Evolutionary conservation across 2,113 vertebrate species (phyloP), one percentile per base, ranked within the genome.

Genomic region (Clarias gariepinus): DNA sequence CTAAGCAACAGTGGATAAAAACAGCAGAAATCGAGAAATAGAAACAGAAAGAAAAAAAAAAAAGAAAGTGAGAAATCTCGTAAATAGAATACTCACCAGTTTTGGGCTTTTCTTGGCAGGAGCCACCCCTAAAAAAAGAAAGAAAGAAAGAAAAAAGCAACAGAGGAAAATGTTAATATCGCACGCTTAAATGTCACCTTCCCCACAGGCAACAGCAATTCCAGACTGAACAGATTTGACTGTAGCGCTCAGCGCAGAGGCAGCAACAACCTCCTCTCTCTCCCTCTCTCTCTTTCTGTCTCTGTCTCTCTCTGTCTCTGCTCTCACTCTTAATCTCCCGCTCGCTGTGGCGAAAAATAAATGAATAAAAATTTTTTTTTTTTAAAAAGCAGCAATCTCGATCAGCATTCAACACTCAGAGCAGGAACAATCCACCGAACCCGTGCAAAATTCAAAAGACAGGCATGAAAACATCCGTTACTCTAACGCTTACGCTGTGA

Each of bases 71-170:
- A 81, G 58, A 81, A 81, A 81, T 61, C 19, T 61, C 36, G 33
- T 25, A 25, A 61, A 81, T 81, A 92, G 88, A 93, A 91, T 93
- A 94, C 97, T 98, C 96, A 99, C 98, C 97, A 98, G 96, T 96
- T 99, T 99, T 84, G 98, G 98, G 95, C 98, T 99, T 96, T 98
- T 99, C 96, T 99, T 99, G 90, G 97, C 95, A 94, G 97, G 96
- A 60, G 96, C 98, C 95, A 98, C 95, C 94, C 97, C 98, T 99
- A 96, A 91, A 93, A 93, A 95, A 94, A 47, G 9, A 96, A 91
- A 93, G 93, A 95, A 12, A 23, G 41, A 96, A 91, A 93, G 93
- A 95, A 33, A 36, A 25, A 53, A 11, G 92, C 90, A 88, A 93
- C 91, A 91, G 80, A 90, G 89, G 90, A 92, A n/a, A 30, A 80